Base-by-base conservation (phyloP, 2,797 vertebrate genomes). In the Falco peregrinus region DNA sequence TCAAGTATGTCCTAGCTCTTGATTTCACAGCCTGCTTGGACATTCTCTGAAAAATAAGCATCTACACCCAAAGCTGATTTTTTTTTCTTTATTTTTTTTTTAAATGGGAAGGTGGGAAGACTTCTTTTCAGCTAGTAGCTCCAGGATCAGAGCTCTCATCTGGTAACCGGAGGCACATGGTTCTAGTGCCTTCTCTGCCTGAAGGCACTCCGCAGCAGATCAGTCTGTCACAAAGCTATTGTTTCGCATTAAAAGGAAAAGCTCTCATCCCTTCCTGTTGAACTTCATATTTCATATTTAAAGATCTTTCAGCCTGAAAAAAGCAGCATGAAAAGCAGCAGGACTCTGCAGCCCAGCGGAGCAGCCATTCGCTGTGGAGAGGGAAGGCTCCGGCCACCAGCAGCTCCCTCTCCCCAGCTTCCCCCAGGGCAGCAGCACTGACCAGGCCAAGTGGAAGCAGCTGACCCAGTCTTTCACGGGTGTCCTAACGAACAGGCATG, bases 281-380 rank as follows among this genome's bases (percentile, higher is more conserved):
- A 77, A 56, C 7, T 11, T 64, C 0, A 0, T 51, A 48, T 5
- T n/a, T 24, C 1, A 0, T 83, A 80, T 75, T 81, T 92, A 89
- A 92, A 89, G 76, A 54, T 11, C 48, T 78, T 80, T 39, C 61
- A 91, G 48, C n/a, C 48, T 75, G 64, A 63, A 75, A 85, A 74
- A 76, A 71, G 12, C 70, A 87, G 41, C 18, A 25, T 45, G 82
- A 65, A 79, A 79, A 87, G 33, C 64, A 87, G 67, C 54, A 84
- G 48, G 77, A n/a, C 33, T 50, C 2, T 20, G 54, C 31, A 81
- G 45, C 35, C n/a, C 57, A 0, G 37, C n/a, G 76, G 51, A 87
- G 33, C 31, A 9, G 45, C 22, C 63, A 48, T 63, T 67, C 0
- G 1, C 11, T 19, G 15, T 12, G 41, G 35, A 90, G 70, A 68